Evolutionary conservation across 2,797 vertebrate species (phyloP).

Genomic region (Heterohyrax brucei): DNA sequence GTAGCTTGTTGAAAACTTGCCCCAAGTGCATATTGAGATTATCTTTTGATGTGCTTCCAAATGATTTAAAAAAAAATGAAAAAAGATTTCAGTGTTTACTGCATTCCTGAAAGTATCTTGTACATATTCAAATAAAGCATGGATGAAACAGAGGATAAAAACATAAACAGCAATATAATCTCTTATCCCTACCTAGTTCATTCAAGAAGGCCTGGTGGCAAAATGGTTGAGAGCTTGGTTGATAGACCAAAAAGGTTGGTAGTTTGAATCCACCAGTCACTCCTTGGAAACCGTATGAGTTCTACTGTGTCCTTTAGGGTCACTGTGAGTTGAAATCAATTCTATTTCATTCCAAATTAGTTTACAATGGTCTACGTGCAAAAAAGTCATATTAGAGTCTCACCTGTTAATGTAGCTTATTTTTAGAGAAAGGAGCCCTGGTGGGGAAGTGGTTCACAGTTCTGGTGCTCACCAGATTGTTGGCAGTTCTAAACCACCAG

Average conservation of each 20-base stretch:
- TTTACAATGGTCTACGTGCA: background rate
- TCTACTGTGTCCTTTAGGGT: too few species aligned
- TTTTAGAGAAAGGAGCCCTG: background rate
- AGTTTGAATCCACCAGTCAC: too few species aligned
- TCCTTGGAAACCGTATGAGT: too few species aligned
- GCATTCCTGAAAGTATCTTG: slow-evolving; percentile 7
- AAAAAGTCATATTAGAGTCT: background rate
- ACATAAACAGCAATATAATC: background rate
- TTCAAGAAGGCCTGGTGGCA: too few species aligned
- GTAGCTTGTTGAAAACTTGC: slow-evolving; percentile 9
- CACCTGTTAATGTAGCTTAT: background rate
- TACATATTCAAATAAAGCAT: slow-evolving; percentile 32
- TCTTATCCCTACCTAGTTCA: background rate
- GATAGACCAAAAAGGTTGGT: too few species aligned
- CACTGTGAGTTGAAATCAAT: too few species aligned
- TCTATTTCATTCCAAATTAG: background rate
- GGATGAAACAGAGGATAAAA: background rate
- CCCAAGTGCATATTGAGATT: slow-evolving; percentile 11
- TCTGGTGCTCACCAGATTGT: background rate
- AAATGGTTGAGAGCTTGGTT: too few species aligned
- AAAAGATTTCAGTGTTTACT: background rate
- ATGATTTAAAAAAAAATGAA: background rate
- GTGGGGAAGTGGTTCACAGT: background rate
- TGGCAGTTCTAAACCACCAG: background rate
- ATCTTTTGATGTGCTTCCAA: background rate